Percentiles rank a stretch among this genome's conserved stretches.
Evolutionary conservation across 2,888 invertebrate genomes (phyloP).

Genomic region (Toxonevra muliebris): DNA sequence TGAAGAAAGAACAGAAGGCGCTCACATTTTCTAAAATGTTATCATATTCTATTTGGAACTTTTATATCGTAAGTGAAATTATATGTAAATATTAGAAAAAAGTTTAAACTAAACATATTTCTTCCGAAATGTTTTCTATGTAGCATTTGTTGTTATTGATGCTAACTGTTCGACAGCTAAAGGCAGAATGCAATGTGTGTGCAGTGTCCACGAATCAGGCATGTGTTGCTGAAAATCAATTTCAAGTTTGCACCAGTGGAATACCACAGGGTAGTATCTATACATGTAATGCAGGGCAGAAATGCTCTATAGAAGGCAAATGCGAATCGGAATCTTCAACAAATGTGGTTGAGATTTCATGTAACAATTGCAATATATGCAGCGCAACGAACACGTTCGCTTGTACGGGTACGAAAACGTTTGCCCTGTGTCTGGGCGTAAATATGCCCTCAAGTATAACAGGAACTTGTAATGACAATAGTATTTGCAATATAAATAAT

Average conservation of each 20-base stretch:
- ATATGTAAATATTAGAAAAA: too few relatives aligned
- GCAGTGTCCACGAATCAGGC: constrained; percentile 27
- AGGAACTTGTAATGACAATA: constrained; percentile 36
- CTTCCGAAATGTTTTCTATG: too few relatives aligned
- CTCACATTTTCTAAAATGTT: too few relatives aligned
- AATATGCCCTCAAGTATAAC: constrained; percentile 11
- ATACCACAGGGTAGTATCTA: constrained; percentile 32
- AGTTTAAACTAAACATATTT: too few relatives aligned
- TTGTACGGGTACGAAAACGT: constrained; percentile 41
- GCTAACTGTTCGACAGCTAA: background rate
- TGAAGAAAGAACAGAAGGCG: too few relatives aligned
- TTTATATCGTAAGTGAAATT: too few relatives aligned
- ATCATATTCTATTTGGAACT: too few relatives aligned
- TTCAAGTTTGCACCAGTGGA: constrained; percentile 32
- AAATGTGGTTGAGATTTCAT: background rate
- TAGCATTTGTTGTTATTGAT: background rate
- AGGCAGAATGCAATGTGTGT: constrained; percentile 44
- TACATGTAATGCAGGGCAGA: constrained; percentile 37
- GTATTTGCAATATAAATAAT: constrained; percentile 39
- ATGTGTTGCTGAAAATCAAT: constrained; percentile 38
- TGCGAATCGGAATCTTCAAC: constrained; percentile 35
- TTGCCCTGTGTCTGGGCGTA: constrained; percentile 44
- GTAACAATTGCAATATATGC: constrained; percentile 39
- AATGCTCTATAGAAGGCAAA: constrained; percentile 38
- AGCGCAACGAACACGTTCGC: constrained; percentile 38